Conservation (phyloP, 2,888 invertebrate species). For the Macaria liturata region DNA sequence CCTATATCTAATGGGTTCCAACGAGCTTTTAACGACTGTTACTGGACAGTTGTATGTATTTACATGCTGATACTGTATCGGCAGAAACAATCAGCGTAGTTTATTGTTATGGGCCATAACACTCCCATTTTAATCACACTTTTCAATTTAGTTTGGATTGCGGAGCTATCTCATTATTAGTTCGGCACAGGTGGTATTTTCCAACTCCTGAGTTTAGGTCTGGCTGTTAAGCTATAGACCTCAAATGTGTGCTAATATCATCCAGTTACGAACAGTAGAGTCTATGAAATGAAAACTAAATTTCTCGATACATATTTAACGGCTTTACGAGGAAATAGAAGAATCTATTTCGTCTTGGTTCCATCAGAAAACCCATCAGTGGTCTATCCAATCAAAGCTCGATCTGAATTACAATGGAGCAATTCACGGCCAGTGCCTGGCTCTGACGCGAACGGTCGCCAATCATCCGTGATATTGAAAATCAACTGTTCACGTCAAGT, state of each 20-base stretch:
- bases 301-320: no score
- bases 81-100: slow-evolving; percentile 5
- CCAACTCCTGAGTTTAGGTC: no score
- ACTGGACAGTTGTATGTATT: background rate
- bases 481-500: slow-evolving; percentile 10
- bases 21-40: slow-evolving; percentile 24
- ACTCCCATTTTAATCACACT: no score
- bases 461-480: slow-evolving; percentile 24
- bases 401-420: slow-evolving; percentile 27
- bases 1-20: slow-evolving; percentile 7
- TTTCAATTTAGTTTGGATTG: no score
- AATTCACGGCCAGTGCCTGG: slow-evolving; percentile 19
- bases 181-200: no score
- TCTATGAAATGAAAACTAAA: no score
- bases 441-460: slow-evolving; percentile 20
- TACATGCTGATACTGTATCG: slow-evolving; percentile 6
- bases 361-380: background rate
- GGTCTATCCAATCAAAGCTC: slow-evolving; percentile 15
- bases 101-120: background rate
- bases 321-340: no score
- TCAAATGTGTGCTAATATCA: no score
- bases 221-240: no score
- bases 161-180: no score
- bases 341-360: no score
- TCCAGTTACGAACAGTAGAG: no score